Percentiles rank a stretch among this genome's conserved stretches.
These are phyloP conservation scores for Chaetoderma sp. DNA, from an alignment of 2,888 invertebrate species.

Conservation along the genomic window DNA sequence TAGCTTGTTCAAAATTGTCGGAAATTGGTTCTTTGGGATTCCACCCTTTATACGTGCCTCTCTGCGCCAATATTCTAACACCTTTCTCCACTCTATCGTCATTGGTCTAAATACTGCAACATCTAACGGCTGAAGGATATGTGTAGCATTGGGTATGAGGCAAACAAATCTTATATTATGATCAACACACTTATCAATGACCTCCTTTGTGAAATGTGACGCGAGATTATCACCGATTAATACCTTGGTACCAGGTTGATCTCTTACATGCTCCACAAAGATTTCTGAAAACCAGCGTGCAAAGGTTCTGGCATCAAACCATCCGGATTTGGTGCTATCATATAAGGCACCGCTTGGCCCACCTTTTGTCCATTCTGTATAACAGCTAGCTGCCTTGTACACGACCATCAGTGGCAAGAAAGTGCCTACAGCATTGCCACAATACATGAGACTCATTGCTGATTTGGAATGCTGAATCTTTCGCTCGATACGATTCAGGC, in stretches of 20 bases:
- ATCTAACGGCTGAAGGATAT: too few relatives aligned
- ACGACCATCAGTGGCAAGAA: constrained; percentile 67
- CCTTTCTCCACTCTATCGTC: too few relatives aligned
- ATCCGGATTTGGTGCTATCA: constrained; percentile 63
- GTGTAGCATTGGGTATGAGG: neutral
- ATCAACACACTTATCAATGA: neutral
- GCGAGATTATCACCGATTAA: neutral
- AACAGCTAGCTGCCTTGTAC: constrained; percentile 68
- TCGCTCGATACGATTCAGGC: constrained; percentile 55
- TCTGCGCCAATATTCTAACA: too few relatives aligned
- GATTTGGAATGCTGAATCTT: constrained; percentile 63
- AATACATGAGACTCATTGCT: constrained; percentile 63
- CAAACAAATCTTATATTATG: neutral
- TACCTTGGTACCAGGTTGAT: constrained; percentile 23
- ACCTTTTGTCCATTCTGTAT: constrained; percentile 65
- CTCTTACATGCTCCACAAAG: constrained; percentile 46
- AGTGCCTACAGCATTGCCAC: constrained; percentile 62
- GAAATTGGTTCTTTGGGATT: too few relatives aligned
- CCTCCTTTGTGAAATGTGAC: neutral
- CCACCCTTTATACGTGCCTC: too few relatives aligned
- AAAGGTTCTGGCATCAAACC: constrained; percentile 55
- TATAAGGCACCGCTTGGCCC: constrained; percentile 65
- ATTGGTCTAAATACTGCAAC: too few relatives aligned
- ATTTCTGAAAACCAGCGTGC: constrained; percentile 55
- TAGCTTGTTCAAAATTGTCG: too few relatives aligned